Evolutionary conservation across 2,113 vertebrate species (phyloP), one percentile per base, ranked within the genome.

Genomic region (Oostethus manadensis): DNA sequence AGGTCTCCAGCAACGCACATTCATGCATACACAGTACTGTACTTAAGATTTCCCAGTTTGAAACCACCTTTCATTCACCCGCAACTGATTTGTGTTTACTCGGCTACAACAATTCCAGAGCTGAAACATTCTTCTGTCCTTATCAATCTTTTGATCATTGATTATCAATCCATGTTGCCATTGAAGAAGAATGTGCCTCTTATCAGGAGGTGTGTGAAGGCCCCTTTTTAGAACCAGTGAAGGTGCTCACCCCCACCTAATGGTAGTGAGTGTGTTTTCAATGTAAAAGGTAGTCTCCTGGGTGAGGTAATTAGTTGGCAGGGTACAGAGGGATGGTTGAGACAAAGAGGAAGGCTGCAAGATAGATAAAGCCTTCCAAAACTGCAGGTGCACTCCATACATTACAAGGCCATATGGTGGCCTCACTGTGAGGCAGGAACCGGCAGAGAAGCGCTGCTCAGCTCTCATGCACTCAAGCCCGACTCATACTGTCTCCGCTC

Each of bases 361-460:
- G 16, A 56, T 48, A n/a, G 13, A 62, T 40, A 20, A 6, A 59
- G 51, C 68, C 75, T 78, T 79, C 58, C 23, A 60, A 76, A 79
- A 51, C 70, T 73, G 40, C 73, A n/a, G 45, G 67, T 66, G 68
- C 62, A 58, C 74, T 73, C 80, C 57, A 73, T 87, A 86, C 76
- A 62, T 82, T 77, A 72, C 42, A 72, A 73, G 80, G 73, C 76
- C 87, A 84, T 84, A 87, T 88, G 87, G 84, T 78, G 71, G 71
- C 79, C 63, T 20, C 6, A 64, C 59, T 70, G 82, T 74, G 76
- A 58, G 14, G 74, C 64, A 66, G 59, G 53, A 72, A 62, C 62
- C 46, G 68, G 60, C 50, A 48, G 62, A 68, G 71, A 57, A 64
- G 53, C 70, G 65, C 69, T 64, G 51, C 51, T 35, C 58, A 66